These are phyloP conservation scores for Pontoporia blainvillei DNA, from an alignment of 2,113 vertebrate species.

Conservation along the genomic window DNA sequence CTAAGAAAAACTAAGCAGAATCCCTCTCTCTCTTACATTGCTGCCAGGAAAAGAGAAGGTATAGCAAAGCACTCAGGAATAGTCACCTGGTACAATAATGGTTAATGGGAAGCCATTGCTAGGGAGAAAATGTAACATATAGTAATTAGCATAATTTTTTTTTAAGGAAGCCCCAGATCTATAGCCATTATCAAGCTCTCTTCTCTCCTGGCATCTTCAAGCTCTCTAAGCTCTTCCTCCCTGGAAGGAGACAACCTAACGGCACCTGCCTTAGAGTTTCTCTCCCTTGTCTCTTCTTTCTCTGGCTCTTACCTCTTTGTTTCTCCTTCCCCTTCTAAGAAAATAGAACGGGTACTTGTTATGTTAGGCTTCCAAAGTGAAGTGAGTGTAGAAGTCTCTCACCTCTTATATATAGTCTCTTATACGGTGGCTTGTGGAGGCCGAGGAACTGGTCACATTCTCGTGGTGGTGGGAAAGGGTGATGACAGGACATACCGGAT, in stretches of 20 bases:
- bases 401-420: background rate
- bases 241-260: background rate
- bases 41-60: background rate
- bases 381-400: background rate
- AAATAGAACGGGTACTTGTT: background rate
- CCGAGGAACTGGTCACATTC: background rate
- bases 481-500: background rate
- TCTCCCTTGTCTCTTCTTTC: background rate
- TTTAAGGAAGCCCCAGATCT: background rate
- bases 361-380: background rate
- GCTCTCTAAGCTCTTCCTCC: background rate
- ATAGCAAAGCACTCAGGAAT: background rate
- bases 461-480: background rate
- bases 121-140: background rate
- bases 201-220: background rate
- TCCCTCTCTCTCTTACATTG: background rate
- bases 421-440: background rate
- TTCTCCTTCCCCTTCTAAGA: background rate
- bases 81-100: background rate
- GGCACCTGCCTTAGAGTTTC: background rate
- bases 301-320: background rate
- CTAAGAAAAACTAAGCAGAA: background rate
- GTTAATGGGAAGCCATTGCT: background rate
- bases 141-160: background rate
- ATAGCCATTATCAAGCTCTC: background rate